A percentile compares a stretch with the other conserved stretches of the same genome.
These are phyloP conservation scores for Scaptomyza reducta DNA, from an alignment of 2,888 invertebrate species.

Conservation along the genomic window DNA sequence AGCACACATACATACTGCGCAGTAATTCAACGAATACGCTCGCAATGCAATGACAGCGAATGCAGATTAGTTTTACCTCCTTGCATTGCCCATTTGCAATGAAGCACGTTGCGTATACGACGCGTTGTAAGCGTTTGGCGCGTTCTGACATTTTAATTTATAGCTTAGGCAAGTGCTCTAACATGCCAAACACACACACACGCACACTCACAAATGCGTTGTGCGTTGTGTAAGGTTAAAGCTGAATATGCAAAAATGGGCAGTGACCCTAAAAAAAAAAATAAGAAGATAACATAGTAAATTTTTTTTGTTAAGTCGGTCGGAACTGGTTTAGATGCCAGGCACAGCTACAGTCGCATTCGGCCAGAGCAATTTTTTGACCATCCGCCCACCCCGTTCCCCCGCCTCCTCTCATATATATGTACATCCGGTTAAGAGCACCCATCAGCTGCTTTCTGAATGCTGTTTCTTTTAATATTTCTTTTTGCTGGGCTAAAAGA, in stretches of 20 bases:
- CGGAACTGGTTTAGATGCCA: conserved; percentile 3
- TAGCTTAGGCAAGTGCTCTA: conserved; percentile 23
- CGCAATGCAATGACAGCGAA: conserved; percentile 30
- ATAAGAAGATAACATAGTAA: conserved; percentile 32
- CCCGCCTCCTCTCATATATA: no score
- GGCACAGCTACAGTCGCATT: not conserved
- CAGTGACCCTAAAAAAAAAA: conserved; percentile 1
- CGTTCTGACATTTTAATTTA: conserved; percentile 62
- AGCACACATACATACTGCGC: not conserved
- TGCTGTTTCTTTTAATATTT: not conserved
- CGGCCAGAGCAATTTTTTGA: not conserved
- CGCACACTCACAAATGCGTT: not conserved
- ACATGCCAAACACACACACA: not conserved
- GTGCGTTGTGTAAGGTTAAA: not conserved
- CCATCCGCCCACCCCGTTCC: not conserved
- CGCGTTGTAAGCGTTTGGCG: conserved; percentile 32
- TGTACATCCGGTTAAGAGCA: not conserved
- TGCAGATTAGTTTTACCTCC: conserved; percentile 50
- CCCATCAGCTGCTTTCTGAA: not conserved
- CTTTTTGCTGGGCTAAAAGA: not conserved
- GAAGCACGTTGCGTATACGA: conserved; percentile 49
- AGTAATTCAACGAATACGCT: not conserved
- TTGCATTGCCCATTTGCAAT: conserved; percentile 15
- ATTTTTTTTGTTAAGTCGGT: conserved; percentile 33
- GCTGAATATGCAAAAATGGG: conserved; percentile 31